phyloP scores from a whole-genome alignment of 92 coral and sea anemone genomes.

The Epizoanthus stellaris region DNA sequence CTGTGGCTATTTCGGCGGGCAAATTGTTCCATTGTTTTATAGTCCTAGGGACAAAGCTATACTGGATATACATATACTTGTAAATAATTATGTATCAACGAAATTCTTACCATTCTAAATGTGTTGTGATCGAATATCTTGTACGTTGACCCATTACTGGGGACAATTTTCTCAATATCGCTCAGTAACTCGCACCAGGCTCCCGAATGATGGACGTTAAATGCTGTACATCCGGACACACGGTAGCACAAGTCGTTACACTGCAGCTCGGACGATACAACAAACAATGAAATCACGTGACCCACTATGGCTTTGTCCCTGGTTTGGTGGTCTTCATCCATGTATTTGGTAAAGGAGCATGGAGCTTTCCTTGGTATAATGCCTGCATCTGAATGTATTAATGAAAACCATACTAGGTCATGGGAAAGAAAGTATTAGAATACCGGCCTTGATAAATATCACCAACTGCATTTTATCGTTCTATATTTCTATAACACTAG shows the following conservation, averaged over 20 bases:
- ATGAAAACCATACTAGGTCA: not conserved
- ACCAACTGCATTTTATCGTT: not conserved
- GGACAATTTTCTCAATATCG: too few relatives aligned
- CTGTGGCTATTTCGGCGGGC: too few relatives aligned
- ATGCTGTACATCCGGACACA: not conserved
- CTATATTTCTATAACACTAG: too few relatives aligned
- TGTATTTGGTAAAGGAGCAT: not conserved
- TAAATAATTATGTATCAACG: too few relatives aligned
- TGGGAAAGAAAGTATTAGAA: not conserved
- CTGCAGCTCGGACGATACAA: slow-evolving; percentile 10
- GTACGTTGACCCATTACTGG: too few relatives aligned
- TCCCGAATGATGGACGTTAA: not conserved
- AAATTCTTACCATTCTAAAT: too few relatives aligned
- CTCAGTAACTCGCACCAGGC: not conserved
- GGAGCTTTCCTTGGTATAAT: not conserved
- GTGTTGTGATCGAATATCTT: too few relatives aligned
- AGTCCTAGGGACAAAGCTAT: too few relatives aligned
- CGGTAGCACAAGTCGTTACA: slow-evolving; percentile 5
- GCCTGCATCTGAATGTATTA: slow-evolving; percentile 25
- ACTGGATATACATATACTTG: too few relatives aligned
- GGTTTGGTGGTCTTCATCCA: not conserved
- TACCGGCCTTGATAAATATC: not conserved
- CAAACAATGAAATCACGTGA: not conserved
- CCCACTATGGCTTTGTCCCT: not conserved
- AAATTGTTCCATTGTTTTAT: too few relatives aligned